Percentiles rank a stretch among this genome's conserved stretches.
These are phyloP conservation scores for Danio kyathit DNA, from an alignment of 2,797 vertebrate species.

Conservation along the genomic window DNA sequence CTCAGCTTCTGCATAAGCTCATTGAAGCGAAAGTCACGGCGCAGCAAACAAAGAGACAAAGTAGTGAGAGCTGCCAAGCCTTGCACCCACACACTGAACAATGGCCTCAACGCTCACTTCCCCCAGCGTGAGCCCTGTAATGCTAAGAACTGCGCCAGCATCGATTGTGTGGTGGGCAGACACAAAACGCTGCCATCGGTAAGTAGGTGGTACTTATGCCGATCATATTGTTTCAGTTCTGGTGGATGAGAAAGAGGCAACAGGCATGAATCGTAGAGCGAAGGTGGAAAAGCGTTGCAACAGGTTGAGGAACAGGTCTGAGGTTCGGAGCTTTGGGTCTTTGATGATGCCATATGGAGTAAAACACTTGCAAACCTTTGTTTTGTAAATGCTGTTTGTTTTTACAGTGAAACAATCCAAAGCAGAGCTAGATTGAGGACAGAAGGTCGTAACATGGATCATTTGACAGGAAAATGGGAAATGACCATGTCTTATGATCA, in stretches of 20 bases:
- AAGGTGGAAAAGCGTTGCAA: slow-evolving; percentile 13
- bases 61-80: slow-evolving; percentile 71
- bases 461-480: slow-evolving; percentile 62
- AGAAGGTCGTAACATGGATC: slow-evolving; percentile 57
- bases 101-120: slow-evolving; percentile 38
- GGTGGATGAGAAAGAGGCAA: slow-evolving; percentile 32
- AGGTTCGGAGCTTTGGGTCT: slow-evolving; percentile 18
- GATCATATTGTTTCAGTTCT: slow-evolving; percentile 69
- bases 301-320: slow-evolving; percentile 29
- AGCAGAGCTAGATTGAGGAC: slow-evolving; percentile 23
- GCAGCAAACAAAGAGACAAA: slow-evolving; percentile 44
- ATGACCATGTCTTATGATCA: slow-evolving; percentile 35
- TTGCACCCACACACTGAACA: slow-evolving; percentile 67
- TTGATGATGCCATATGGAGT: neutral
- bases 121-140: slow-evolving; percentile 56
- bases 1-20: slow-evolving; percentile 56
- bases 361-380: slow-evolving; percentile 36
- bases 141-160: slow-evolving; percentile 24
- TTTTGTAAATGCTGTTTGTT: slow-evolving; percentile 43
- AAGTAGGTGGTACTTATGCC: slow-evolving; percentile 72
- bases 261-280: slow-evolving; percentile 15
- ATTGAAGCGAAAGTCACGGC: slow-evolving; percentile 43
- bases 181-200: slow-evolving; percentile 63
- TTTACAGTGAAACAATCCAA: slow-evolving; percentile 23
- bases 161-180: slow-evolving; percentile 69